Percentiles rank a stretch among this genome's conserved stretches.
Conservation (phyloP, 2,797 vertebrate genomes). For the Falco peregrinus region DNA sequence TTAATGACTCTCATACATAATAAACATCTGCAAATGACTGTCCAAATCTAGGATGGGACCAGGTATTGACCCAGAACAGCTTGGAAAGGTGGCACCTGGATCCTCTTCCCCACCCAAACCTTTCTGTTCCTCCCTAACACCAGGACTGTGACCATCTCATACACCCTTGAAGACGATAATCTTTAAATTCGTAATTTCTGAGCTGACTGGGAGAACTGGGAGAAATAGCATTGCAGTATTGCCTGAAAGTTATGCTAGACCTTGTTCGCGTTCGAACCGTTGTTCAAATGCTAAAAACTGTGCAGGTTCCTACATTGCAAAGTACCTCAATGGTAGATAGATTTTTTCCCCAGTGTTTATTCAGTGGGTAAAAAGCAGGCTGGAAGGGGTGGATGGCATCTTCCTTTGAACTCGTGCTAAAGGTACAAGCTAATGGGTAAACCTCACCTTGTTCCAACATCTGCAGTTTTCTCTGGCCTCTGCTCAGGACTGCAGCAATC, state of each 20-base stretch:
- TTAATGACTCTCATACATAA: background rate
- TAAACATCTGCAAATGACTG: background rate
- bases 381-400: background rate
- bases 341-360: fast-evolving
- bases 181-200: background rate
- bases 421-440: background rate
- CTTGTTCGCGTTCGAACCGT: background rate
- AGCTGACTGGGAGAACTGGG: background rate
- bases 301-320: background rate
- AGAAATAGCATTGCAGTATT: background rate
- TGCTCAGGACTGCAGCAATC: background rate
- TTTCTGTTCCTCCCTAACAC: background rate
- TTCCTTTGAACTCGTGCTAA: background rate
- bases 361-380: background rate
- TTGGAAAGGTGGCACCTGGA: background rate
- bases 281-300: background rate
- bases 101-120: background rate
- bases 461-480: background rate
- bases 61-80: background rate
- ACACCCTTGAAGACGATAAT: background rate
- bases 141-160: background rate
- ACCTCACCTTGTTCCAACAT: background rate
- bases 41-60: background rate
- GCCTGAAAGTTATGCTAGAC: background rate
- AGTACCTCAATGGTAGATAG: background rate